phyloP scores from a whole-genome alignment of 2,888 invertebrate genomes.

The Phanerotoma sp. region DNA sequence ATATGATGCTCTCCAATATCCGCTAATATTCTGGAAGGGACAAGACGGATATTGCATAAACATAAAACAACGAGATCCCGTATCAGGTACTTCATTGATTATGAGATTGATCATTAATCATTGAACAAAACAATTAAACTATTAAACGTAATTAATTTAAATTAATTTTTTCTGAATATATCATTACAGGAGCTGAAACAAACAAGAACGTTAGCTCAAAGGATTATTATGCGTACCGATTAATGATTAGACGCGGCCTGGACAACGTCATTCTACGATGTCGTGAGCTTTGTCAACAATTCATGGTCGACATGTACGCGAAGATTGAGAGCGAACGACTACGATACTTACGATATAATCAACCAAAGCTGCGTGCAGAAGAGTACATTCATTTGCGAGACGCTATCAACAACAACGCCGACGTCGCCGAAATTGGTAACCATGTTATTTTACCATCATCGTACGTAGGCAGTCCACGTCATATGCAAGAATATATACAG shows the following conservation, averaged over 20 bases:
- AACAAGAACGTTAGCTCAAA: constrained; percentile 22
- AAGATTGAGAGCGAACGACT: constrained; percentile 52
- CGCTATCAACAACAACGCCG: constrained; percentile 38
- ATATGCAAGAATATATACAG: constrained; percentile 36
- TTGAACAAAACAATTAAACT: background rate
- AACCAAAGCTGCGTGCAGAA: constrained; percentile 44
- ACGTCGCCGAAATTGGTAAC: constrained; percentile 28
- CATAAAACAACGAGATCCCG: constrained; percentile 26
- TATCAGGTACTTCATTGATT: constrained; percentile 4
- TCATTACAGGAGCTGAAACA: too few relatives aligned
- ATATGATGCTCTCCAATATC: constrained; percentile 40
- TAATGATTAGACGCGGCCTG: constrained; percentile 20
- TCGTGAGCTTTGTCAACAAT: constrained; percentile 46
- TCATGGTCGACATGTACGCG: constrained; percentile 51
- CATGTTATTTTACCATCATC: constrained; percentile 29
- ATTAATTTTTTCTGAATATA: background rate
- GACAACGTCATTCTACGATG: constrained; percentile 38
- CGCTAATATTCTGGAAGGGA: constrained; percentile 39
- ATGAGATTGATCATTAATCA: background rate
- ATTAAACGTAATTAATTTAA: background rate
- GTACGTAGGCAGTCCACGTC: background rate
- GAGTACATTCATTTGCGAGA: constrained; percentile 46
- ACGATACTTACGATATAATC: constrained; percentile 43
- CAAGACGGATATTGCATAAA: constrained; percentile 35
- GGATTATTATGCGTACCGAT: constrained; percentile 20